Conservation (phyloP, 2,888 invertebrate species). For the Julus scandinavius region DNA sequence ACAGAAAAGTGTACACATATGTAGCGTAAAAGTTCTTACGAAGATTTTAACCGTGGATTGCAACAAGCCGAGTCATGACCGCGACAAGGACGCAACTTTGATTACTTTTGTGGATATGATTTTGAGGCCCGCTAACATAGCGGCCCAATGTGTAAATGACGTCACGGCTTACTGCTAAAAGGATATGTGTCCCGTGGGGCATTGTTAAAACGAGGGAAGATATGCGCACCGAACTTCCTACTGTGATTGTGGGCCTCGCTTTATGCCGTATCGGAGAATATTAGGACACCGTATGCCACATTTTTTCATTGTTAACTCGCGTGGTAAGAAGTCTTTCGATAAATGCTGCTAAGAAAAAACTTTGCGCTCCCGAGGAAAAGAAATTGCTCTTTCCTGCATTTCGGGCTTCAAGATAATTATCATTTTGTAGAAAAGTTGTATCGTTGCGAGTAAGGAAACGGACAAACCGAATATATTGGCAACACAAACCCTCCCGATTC, state of each 20-base stretch:
- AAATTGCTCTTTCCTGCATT: conserved; percentile 13
- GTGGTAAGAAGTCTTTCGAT: conserved; percentile 14
- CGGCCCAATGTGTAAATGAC: neutral
- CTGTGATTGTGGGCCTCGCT: conserved; percentile 15
- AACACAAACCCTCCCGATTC: conserved; percentile 4
- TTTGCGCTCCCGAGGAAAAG: neutral
- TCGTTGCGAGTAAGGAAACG: neutral
- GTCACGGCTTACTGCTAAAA: neutral
- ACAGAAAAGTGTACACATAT: conserved; percentile 90
- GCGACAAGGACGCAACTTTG: conserved; percentile 7
- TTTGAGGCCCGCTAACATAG: neutral
- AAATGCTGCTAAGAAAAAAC: conserved; percentile 32
- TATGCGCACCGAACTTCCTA: neutral
- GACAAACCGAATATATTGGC: neutral
- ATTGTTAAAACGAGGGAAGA: neutral
- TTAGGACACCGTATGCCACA: conserved; percentile 18
- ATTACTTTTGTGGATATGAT: conserved; percentile 33
- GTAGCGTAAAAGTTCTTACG: conserved; percentile 76
- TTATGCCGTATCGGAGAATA: neutral
- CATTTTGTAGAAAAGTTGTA: conserved; percentile 34
- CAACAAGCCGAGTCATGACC: neutral
- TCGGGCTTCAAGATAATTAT: conserved; percentile 29
- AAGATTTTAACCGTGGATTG: neutral
- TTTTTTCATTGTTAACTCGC: neutral
- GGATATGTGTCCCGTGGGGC: neutral